Conservation (phyloP, 2,888 invertebrate species). For the Amblyjoppa fuscipennis region DNA sequence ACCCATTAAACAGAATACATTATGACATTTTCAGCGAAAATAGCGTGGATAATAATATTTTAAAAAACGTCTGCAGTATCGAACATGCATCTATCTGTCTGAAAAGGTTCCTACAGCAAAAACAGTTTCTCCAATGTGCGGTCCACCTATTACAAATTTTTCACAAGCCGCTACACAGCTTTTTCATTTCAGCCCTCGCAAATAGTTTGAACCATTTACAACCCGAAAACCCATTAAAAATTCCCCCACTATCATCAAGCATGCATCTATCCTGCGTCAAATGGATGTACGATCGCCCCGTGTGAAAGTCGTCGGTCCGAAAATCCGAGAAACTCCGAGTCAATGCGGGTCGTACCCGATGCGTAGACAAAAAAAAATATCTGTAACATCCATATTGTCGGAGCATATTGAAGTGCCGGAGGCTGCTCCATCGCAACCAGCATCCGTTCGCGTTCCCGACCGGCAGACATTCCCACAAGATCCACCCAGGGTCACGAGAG, state of each 20-base stretch:
- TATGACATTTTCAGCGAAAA: too few relatives aligned
- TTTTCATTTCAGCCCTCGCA: neutral
- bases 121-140: too few relatives aligned
- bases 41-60: too few relatives aligned
- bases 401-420: neutral
- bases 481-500: conserved; percentile 24
- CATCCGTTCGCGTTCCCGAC: neutral
- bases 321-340: conserved; percentile 3
- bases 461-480: conserved; percentile 51
- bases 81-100: too few relatives aligned
- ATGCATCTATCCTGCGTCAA: neutral
- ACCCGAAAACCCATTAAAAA: neutral
- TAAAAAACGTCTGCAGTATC: too few relatives aligned
- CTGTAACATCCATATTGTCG: conserved; percentile 25
- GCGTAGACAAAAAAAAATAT: neutral
- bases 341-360: conserved; percentile 17
- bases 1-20: too few relatives aligned
- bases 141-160: too few relatives aligned
- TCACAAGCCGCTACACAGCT: too few relatives aligned
- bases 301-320: neutral
- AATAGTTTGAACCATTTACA: neutral
- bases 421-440: conserved; percentile 5
- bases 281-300: neutral
- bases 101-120: too few relatives aligned
- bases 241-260: neutral